Evolutionary conservation across 2,113 vertebrate genomes (phyloP).

Genomic region (Cinclus mexicanus): DNA sequence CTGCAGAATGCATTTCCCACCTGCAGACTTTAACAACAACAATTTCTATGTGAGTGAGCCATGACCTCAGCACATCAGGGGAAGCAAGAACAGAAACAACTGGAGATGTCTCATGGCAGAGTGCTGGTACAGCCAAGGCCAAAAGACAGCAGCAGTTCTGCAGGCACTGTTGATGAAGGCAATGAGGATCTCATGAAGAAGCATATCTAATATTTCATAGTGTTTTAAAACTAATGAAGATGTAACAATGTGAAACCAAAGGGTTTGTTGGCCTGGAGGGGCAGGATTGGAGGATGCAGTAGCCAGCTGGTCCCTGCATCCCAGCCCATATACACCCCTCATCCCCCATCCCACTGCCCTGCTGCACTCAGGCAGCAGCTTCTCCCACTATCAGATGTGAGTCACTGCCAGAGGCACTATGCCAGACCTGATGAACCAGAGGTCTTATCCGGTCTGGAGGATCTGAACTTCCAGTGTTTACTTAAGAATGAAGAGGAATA

Average conservation of each 20-base stretch:
- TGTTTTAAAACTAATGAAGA: neutral
- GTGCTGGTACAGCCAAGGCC: neutral
- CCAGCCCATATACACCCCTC: neutral
- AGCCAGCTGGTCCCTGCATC: neutral
- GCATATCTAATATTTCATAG: neutral
- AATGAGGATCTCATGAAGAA: neutral
- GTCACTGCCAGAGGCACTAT: constrained; percentile 43
- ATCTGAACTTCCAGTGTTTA: constrained; percentile 63
- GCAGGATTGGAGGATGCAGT: neutral
- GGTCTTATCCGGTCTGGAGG: constrained; percentile 35
- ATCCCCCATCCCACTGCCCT: neutral
- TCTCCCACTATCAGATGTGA: constrained; percentile 23
- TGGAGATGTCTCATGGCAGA: neutral
- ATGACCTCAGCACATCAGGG: neutral
- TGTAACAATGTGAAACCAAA: neutral
- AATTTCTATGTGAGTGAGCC: neutral
- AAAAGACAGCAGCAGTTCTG: neutral
- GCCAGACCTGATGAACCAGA: constrained; percentile 32
- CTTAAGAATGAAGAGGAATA: constrained; percentile 66
- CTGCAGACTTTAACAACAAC: neutral
- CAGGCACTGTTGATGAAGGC: accelerated
- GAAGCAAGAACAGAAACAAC: neutral
- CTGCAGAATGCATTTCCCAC: neutral
- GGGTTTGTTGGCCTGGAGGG: neutral
- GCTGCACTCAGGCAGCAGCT: neutral